phyloP scores from a whole-genome alignment of 35 echinoderm and acorn worm species.

The Holothuria glaberrima region DNA sequence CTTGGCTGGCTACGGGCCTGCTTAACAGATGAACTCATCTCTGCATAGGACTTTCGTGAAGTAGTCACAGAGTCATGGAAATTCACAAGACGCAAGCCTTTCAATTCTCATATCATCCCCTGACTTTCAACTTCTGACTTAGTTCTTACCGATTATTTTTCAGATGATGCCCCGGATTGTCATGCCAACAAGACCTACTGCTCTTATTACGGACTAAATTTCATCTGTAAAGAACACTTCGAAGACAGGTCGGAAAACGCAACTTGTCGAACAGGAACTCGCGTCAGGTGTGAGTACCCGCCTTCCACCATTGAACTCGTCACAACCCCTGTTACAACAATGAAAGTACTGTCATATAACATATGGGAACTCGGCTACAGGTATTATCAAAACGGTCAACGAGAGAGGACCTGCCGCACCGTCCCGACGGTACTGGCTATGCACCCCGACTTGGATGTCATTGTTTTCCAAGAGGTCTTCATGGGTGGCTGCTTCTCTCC shows the following conservation, averaged over 20 bases:
- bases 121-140: too few species aligned
- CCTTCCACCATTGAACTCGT: slow-evolving; percentile 35
- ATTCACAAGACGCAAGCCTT: too few species aligned
- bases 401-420: slow-evolving; percentile 75
- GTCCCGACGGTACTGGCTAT: slow-evolving; percentile 48
- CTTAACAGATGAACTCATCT: too few species aligned
- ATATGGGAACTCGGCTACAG: slow-evolving; percentile 63
- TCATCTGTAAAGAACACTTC: slow-evolving; percentile 61
- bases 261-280: slow-evolving; percentile 17
- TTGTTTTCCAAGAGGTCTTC: slow-evolving; percentile 79
- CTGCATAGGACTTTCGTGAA: too few species aligned
- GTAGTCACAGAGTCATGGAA: too few species aligned
- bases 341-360: slow-evolving; percentile 65
- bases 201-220: slow-evolving; percentile 64
- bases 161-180: slow-evolving; percentile 70
- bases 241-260: slow-evolving; percentile 24
- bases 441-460: slow-evolving; percentile 78
- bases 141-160: neutral
- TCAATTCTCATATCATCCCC: too few species aligned
- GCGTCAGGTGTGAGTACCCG: slow-evolving; percentile 28
- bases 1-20: too few species aligned
- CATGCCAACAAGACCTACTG: slow-evolving; percentile 55
- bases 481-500: slow-evolving; percentile 84
- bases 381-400: slow-evolving; percentile 81
- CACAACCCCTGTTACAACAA: slow-evolving; percentile 22